These are phyloP conservation scores for Chamaetylas fuelleborni DNA, from an alignment of 2,113 vertebrate genomes.

Conservation along the genomic window DNA sequence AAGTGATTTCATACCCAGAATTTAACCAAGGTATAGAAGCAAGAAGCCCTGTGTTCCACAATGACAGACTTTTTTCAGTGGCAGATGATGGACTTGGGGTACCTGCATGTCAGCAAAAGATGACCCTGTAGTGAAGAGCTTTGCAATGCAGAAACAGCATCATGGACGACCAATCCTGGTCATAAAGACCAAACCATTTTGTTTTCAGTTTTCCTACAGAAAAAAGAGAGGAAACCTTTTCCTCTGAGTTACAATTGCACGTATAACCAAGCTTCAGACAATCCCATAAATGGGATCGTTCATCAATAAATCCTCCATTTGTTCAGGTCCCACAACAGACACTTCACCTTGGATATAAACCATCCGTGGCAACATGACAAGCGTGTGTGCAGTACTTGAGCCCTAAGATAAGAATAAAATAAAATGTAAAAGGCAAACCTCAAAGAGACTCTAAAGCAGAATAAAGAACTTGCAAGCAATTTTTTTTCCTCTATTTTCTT, in stretches of 20 bases:
- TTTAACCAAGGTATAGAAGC: neutral
- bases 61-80: rapidly evolving
- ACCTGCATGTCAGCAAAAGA: neutral
- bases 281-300: neutral
- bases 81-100: neutral
- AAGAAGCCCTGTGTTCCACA: neutral
- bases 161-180: neutral
- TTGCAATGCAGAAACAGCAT: neutral
- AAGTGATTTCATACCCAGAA: neutral
- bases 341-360: neutral
- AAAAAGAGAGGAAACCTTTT: neutral
- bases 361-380: neutral
- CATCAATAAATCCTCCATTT: neutral
- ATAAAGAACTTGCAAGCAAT: constrained; percentile 34
- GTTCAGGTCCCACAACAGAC: constrained; percentile 12
- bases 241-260: neutral
- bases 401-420: constrained; percentile 9
- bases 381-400: constrained; percentile 10
- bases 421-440: constrained; percentile 47
- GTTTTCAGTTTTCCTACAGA: neutral
- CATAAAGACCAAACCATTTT: neutral
- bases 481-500: neutral
- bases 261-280: neutral
- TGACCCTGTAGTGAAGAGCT: neutral
- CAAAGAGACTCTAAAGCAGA: constrained; percentile 34